A percentile compares a stretch with the other conserved stretches of the same genome.
These are phyloP conservation scores for Mechanitis messenoides DNA, from an alignment of 2,888 invertebrate genomes.

Conservation along the genomic window DNA sequence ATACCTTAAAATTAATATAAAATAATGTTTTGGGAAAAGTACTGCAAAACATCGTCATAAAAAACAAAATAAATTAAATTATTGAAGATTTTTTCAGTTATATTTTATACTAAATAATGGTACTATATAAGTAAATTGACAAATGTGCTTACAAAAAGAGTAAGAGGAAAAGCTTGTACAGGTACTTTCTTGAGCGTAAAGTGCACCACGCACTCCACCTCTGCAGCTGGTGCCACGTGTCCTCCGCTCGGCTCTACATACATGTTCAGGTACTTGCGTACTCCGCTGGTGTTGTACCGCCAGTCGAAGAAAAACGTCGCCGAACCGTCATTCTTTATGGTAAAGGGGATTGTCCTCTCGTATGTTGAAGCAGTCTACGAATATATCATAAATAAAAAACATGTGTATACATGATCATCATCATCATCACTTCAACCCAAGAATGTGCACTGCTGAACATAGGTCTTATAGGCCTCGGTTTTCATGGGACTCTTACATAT, in stretches of 20 bases:
- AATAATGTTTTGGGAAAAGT: no score
- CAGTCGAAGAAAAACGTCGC: conserved; percentile 66
- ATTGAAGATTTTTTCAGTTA: no score
- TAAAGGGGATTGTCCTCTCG: conserved; percentile 58
- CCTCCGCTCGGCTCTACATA: conserved; percentile 57
- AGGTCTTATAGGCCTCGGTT: no score
- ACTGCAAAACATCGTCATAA: no score
- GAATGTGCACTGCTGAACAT: no score
- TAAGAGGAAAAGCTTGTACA: conserved; percentile 58
- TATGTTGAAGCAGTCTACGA: conserved; percentile 65
- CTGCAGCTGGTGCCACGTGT: conserved; percentile 51
- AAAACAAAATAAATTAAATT: no score
- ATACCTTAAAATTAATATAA: no score
- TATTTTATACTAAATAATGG: no score
- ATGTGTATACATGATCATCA: no score
- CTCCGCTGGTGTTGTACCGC: conserved; percentile 47
- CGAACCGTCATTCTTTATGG: conserved; percentile 63
- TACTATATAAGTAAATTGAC: no score
- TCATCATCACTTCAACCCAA: no score
- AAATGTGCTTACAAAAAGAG: conserved; percentile 43
- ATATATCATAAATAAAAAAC: conserved; percentile 9
- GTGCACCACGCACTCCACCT: conserved; percentile 52
- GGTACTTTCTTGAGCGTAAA: conserved; percentile 61
- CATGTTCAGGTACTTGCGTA: conserved; percentile 60
- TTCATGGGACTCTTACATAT: no score